Base-by-base conservation (phyloP, 2,113 vertebrate genomes). In the Bungarus multicinctus region DNA sequence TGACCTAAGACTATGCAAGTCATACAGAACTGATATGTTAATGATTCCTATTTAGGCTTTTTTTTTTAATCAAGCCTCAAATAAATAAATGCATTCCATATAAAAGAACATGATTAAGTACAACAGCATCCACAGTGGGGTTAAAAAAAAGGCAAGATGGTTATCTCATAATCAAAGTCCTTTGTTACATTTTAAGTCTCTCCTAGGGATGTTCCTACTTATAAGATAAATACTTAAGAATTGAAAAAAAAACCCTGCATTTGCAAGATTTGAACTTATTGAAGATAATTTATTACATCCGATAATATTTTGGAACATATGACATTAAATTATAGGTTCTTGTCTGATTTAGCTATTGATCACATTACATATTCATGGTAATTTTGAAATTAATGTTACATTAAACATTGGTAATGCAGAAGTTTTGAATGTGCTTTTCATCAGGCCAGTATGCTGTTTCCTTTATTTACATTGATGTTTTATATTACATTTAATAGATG, bases 401-500 rank as follows among this genome's bases (percentile, higher is more conserved):
- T 87, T 43, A 90, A 86, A 58, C 39, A 52, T 27, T 45, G 18
- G 43, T 50, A 55, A 89, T 30, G 14, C 18, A 58, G 53, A 85
- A 45, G 12, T 4, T 85, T 85, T 85, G 7, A 58, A 22, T 23
- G 43, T 57, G 69, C 47, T 57, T 74, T 60, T 39, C 9, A 69
- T 55, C 60, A 45, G 14, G 27, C 55, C 86, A 91, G 69, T 52
- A 74, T 91, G 39, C 27, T 81, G 34, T n/a, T 90, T 43, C 23
- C 43, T 53, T 88, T 50, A 90, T 7, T 55, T 57, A n/a, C 57
- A 25, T 58, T 34, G 16, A 23, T 90, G 52, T 50, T 45, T 94
- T 90, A 90, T 88, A n/a, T 86, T 30, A 47, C 55, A 5, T 20
- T 93, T 64, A 93, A 88, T 60, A 88, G 85, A 88, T 93, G 85